Conservation (phyloP, 2,888 invertebrate genomes). For the Aproaerema taeniolella region DNA sequence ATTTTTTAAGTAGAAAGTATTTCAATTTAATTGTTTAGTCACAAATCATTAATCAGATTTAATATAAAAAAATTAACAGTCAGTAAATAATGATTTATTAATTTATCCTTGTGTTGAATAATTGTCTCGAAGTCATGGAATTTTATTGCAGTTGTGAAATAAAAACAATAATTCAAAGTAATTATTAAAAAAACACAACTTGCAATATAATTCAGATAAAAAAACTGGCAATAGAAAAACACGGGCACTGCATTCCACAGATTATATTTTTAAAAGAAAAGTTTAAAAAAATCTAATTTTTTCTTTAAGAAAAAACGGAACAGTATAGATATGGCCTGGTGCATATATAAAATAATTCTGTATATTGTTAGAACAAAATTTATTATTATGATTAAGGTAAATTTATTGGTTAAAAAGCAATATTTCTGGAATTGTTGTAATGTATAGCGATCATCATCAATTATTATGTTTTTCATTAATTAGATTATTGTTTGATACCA, state of each 20-base stretch:
- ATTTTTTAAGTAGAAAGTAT: no score
- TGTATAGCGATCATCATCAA: not conserved
- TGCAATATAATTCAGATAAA: slow-evolving; percentile 39
- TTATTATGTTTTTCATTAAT: not conserved
- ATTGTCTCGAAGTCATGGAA: slow-evolving; percentile 30
- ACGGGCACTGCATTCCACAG: slow-evolving; percentile 58
- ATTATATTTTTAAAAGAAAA: slow-evolving; percentile 40
- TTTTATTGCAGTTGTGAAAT: slow-evolving; percentile 41
- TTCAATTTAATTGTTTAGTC: no score
- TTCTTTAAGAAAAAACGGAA: slow-evolving; percentile 32
- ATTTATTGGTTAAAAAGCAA: slow-evolving; percentile 43
- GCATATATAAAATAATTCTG: slow-evolving; percentile 21
- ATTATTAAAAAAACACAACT: slow-evolving; percentile 27
- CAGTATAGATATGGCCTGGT: slow-evolving; percentile 22
- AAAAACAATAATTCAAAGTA: slow-evolving; percentile 5
- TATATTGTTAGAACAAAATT: slow-evolving; percentile 33
- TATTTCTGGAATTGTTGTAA: slow-evolving; percentile 42
- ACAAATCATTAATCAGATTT: no score
- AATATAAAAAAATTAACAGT: no score
- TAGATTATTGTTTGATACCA: slow-evolving; percentile 8
- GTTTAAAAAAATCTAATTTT: slow-evolving; percentile 16
- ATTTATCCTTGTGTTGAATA: not conserved
- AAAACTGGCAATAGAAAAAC: slow-evolving; percentile 18
- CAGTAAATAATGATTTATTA: not conserved
- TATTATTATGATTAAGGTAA: slow-evolving; percentile 24